Conservation (phyloP, 2,888 invertebrate genomes). For the Hololepta plana region DNA sequence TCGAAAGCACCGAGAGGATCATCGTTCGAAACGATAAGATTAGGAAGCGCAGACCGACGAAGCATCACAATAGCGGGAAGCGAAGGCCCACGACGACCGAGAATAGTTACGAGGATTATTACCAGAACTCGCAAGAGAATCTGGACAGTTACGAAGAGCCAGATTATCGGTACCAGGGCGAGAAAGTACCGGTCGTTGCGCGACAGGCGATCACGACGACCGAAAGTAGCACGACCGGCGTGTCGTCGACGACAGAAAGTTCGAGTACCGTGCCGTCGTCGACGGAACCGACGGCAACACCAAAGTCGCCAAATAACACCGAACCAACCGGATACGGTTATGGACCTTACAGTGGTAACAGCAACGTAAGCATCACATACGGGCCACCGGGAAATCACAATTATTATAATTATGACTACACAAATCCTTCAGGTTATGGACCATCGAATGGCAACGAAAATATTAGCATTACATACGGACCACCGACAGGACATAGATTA, state of each 20-base stretch:
- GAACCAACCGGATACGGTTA: conserved; percentile 8
- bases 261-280: not conserved
- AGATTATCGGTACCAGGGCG: conserved; percentile 7
- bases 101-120: conserved; percentile 7
- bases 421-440: conserved; percentile 17
- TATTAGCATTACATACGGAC: conserved; percentile 24
- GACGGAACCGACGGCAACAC: not conserved
- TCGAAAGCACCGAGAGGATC: conserved; percentile 1
- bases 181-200: conserved; percentile 2
- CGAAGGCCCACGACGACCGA: conserved; percentile 9
- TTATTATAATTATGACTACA: conserved; percentile 5
- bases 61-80: conserved; percentile 7
- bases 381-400: conserved; percentile 9
- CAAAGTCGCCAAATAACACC: conserved; percentile 2
- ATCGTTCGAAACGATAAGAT: conserved; percentile 4
- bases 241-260: not conserved
- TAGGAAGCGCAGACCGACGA: conserved; percentile 7
- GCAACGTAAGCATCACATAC: conserved; percentile 10
- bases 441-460: conserved; percentile 23
- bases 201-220: not conserved
- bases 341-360: conserved; percentile 8
- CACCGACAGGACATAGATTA: conserved; percentile 11
- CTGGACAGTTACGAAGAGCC: conserved; percentile 8
- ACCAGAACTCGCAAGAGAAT: conserved; percentile 6
- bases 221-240: conserved; percentile 3